Percentiles rank a stretch among this genome's conserved stretches.
These are phyloP conservation scores for Eumeta japonica DNA, from an alignment of 1,140 invertebrate genomes.

Conservation along the genomic window DNA sequence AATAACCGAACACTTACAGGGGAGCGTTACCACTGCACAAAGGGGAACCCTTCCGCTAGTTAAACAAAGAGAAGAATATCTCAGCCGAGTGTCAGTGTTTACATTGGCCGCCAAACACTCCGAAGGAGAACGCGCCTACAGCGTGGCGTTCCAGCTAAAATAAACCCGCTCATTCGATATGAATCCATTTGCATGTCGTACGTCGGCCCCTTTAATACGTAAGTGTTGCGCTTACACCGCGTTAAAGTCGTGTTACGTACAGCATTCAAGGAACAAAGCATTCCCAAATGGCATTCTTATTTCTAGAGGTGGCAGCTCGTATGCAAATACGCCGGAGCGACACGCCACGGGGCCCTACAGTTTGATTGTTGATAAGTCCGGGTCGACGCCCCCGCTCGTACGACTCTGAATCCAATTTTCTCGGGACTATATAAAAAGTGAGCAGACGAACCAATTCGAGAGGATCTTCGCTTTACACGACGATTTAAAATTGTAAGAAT, in stretches of 20 bases:
- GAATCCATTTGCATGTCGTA: neutral
- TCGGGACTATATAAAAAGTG: neutral
- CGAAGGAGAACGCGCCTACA: too few species aligned
- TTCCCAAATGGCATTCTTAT: neutral
- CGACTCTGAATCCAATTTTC: neutral
- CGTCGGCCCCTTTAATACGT: neutral
- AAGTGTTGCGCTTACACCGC: neutral
- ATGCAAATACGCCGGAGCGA: constrained; percentile 25
- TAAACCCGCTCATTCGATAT: neutral
- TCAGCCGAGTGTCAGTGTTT: constrained; percentile 18
- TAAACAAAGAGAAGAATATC: too few species aligned
- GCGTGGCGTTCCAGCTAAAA: too few species aligned
- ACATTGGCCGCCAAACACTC: constrained; percentile 30
- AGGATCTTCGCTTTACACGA: neutral
- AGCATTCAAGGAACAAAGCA: neutral
- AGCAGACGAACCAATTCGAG: neutral
- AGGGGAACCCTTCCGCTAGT: too few species aligned
- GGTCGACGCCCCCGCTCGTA: constrained; percentile 32
- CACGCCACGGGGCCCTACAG: constrained; percentile 22
- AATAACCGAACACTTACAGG: too few species aligned
- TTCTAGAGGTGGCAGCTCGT: constrained; percentile 7
- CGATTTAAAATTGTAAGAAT: neutral
- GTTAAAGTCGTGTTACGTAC: neutral
- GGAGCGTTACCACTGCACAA: too few species aligned
- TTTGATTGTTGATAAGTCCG: constrained; percentile 46